These are phyloP conservation scores for Molorchus minor DNA, from an alignment of 2,888 invertebrate genomes.

Conservation along the genomic window DNA sequence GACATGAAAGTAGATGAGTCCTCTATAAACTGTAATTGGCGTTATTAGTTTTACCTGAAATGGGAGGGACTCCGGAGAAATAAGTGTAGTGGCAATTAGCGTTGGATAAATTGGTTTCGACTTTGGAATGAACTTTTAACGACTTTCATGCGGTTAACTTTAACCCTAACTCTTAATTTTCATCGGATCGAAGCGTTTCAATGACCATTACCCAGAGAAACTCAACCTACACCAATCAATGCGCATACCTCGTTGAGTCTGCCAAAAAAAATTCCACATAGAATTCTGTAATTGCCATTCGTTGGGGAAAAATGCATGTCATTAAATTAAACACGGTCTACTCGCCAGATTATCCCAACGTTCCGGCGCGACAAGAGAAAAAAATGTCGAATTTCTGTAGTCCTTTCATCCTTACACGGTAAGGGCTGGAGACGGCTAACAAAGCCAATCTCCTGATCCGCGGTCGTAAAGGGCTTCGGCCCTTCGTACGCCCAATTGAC, in stretches of 20 bases:
- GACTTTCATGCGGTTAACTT: no score
- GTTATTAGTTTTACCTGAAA: slow-evolving; percentile 15
- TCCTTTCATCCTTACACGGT: slow-evolving; percentile 52
- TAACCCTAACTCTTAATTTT: no score
- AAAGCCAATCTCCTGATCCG: slow-evolving; percentile 58
- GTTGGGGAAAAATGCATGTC: slow-evolving; percentile 16
- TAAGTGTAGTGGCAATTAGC: no score
- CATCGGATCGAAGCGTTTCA: no score
- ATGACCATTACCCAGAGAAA: no score
- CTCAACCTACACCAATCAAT: no score
- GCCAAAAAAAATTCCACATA: no score
- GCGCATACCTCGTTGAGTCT: no score
- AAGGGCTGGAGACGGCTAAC: slow-evolving; percentile 53
- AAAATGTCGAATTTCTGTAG: slow-evolving; percentile 42
- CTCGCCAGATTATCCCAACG: slow-evolving; percentile 35
- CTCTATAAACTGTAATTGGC: slow-evolving; percentile 27
- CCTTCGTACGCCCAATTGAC: slow-evolving; percentile 58
- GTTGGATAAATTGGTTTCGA: no score
- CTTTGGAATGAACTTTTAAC: no score
- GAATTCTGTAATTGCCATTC: no score
- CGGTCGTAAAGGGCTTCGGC: slow-evolving; percentile 47
- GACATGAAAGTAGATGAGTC: slow-evolving; percentile 51
- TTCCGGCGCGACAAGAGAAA: slow-evolving; percentile 24
- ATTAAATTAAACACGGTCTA: slow-evolving; percentile 49
- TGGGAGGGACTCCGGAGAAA: not conserved